Percentiles rank a stretch among this genome's conserved stretches.
Conservation (phyloP, 2,113 vertebrate species). For the Dinomys branickii region DNA sequence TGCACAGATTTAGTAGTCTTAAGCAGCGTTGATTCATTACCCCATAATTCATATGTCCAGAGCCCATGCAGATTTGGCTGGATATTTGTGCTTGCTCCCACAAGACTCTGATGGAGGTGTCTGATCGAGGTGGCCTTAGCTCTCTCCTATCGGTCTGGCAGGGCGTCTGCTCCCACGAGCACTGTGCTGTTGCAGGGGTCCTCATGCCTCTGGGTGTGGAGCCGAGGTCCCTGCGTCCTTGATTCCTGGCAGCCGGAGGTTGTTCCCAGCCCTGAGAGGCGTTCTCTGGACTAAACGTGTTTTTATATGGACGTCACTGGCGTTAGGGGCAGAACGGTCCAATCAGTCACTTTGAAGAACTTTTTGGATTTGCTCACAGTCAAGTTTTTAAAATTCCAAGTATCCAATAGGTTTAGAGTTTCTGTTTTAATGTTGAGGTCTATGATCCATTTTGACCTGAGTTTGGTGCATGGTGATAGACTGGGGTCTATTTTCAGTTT, state of each 20-base stretch:
- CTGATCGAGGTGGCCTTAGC: rapidly evolving
- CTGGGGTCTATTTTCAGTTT: too few species aligned
- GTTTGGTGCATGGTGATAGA: too few species aligned
- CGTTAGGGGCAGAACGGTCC: neutral
- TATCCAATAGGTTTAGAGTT: too few species aligned
- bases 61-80: neutral
- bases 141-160: neutral
- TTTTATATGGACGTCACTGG: neutral
- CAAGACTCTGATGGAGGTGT: neutral
- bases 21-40: neutral
- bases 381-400: conserved; percentile 15
- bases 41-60: neutral
- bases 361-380: neutral
- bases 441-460: too few species aligned
- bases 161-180: neutral
- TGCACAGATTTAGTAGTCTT: neutral
- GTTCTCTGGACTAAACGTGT: neutral
- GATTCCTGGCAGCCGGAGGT: neutral
- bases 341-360: neutral
- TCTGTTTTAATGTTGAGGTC: too few species aligned
- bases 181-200: neutral
- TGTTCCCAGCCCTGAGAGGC: neutral
- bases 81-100: neutral
- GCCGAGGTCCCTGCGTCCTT: neutral
- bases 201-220: neutral